Base-by-base conservation (phyloP, 2,797 vertebrate species). In the Varecia variegata region DNA sequence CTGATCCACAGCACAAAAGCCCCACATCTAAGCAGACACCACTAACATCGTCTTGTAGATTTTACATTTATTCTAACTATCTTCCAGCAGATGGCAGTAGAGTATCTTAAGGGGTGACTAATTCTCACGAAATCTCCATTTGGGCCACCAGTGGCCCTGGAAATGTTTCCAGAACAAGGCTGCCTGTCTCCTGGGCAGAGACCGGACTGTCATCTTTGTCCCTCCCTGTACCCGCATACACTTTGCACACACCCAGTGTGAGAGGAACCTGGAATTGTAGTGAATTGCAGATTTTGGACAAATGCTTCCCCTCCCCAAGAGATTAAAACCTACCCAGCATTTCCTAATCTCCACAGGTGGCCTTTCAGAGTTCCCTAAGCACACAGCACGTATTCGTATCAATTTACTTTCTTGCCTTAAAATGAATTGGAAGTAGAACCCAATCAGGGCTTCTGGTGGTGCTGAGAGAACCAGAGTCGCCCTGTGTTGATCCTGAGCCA, bases 61-160 rank as follows among this genome's bases (percentile, higher is more conserved):
- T 40, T 60, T 73, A 74, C 10, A 27, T 25, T 67, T 74, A 87
- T 73, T 86, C 67, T 83, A 79, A 17, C n/a, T 38, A 2, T n/a
- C 38, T 77, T 85, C 97, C 97, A 95, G 96, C 62, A 98, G 97
- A 79, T 86, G 97, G 97, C 96, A 96, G 90, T 85, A 30, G 38
- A 76, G 85, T 38, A 45, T 88, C 43, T 88, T 65, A 40, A 58
- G 32, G 20, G 18, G 5, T 23, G 1, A 5, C 60, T 25, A 18
- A 32, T 13, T 65, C 35, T 30, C n/a, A 4, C 9, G 10, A 25
- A 62, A 21, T 80, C 38, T 71, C 40, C 3, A 7, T 54, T 43
- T 2, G 9, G 47, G 38, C 30, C 30, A n/a, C 70, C 50, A 13
- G 20, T 40, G 54, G 40, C 4, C 20, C 77, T 30, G 23, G 50